A percentile compares a stretch with the other conserved stretches of the same genome.
Evolutionary conservation across 2,888 invertebrate genomes (phyloP).

Genomic region (Lepidocyrtinus sp.): DNA sequence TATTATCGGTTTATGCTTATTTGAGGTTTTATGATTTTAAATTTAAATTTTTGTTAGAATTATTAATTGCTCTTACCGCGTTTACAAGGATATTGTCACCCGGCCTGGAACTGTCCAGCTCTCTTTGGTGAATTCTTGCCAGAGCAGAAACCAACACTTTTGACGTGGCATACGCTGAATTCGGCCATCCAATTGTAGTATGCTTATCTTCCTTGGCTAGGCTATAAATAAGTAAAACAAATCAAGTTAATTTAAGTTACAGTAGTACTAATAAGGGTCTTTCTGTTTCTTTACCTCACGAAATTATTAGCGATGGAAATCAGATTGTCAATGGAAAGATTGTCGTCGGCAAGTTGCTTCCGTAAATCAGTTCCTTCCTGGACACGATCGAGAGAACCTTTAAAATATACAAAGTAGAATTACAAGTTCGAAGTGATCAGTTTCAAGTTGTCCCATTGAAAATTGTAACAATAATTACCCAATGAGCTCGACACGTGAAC

Average conservation of each 20-base stretch:
- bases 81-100: too few relatives aligned
- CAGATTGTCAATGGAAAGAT: conserved; percentile 77
- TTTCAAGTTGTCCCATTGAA: neutral
- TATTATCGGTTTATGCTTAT: conserved; percentile 77
- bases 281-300: conserved; percentile 76
- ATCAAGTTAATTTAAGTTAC: neutral
- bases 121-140: conserved; percentile 22
- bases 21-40: too few relatives aligned
- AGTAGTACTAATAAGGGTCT: neutral
- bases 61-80: too few relatives aligned
- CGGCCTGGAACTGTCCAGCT: too few relatives aligned
- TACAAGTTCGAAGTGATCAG: neutral
- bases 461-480: conserved; percentile 70
- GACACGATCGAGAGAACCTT: conserved; percentile 77
- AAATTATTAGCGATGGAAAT: conserved; percentile 79
- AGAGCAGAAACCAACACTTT: neutral
- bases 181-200: neutral
- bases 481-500: conserved; percentile 83
- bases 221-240: too few relatives aligned
- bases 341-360: conserved; percentile 75
- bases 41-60: too few relatives aligned
- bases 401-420: neutral
- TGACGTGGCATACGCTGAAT: neutral
- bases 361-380: conserved; percentile 72
- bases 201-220: neutral